Conservation (phyloP, 1,140 invertebrate genomes). For the Eufriesea mexicana region DNA sequence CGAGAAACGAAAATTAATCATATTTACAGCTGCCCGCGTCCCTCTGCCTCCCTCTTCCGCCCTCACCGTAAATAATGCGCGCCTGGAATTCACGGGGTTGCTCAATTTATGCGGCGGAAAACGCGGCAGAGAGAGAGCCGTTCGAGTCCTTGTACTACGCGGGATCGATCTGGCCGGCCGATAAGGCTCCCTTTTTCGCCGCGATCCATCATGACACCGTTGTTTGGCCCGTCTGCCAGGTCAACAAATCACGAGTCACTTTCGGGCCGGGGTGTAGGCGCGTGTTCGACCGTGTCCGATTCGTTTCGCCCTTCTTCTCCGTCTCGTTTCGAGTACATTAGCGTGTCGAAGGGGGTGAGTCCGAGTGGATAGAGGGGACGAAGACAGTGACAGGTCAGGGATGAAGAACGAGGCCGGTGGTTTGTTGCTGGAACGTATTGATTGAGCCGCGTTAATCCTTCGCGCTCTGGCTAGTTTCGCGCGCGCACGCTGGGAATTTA, state of each 20-base stretch:
- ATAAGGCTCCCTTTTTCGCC: constrained; percentile 37
- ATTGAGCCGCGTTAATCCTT: not conserved
- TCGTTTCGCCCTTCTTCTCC: not conserved
- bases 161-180: constrained; percentile 43
- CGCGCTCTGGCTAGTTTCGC: no score
- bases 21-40: constrained; percentile 53
- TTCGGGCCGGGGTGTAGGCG: not conserved
- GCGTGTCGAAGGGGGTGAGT: not conserved
- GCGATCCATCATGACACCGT: constrained; percentile 54
- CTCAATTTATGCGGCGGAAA: constrained; percentile 68
- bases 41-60: not conserved
- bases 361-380: not conserved
- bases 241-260: constrained; percentile 57
- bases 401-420: not conserved
- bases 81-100: constrained; percentile 60
- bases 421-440: not conserved
- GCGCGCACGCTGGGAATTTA: not conserved
- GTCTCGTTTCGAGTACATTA: constrained; percentile 23
- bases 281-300: constrained; percentile 1
- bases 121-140: not conserved
- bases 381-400: not conserved
- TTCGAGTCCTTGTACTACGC: constrained; percentile 21
- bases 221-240: constrained; percentile 36
- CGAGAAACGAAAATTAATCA: constrained; percentile 63
- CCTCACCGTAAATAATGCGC: constrained; percentile 69